Evolutionary conservation across 2,797 vertebrate species (phyloP).

Genomic region (Acipenser transmontanus): DNA sequence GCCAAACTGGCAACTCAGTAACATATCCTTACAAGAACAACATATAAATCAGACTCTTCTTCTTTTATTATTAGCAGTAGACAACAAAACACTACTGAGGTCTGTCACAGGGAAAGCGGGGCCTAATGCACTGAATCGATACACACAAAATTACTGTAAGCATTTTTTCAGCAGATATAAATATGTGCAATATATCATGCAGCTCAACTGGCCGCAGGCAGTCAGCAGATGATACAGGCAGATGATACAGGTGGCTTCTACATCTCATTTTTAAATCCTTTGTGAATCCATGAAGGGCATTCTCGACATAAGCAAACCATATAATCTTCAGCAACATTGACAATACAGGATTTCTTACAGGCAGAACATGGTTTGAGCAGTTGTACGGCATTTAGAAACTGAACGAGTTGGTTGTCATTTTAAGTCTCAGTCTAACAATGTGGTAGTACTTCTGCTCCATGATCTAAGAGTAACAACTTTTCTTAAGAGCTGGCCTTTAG

Average conservation of each 20-base stretch:
- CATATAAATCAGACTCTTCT: conserved; percentile 40
- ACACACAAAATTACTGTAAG: conserved; percentile 52
- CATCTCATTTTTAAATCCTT: conserved; percentile 55
- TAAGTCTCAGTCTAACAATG: too few species aligned
- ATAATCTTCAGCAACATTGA: conserved; percentile 9
- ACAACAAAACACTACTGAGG: conserved; percentile 37
- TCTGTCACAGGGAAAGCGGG: conserved; percentile 41
- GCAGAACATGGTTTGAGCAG: too few species aligned
- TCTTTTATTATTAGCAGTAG: conserved; percentile 41
- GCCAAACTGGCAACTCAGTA: too few species aligned
- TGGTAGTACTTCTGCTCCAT: too few species aligned
- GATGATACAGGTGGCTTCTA: conserved; percentile 41
- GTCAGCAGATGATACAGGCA: conserved; percentile 43
- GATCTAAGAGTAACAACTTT: too few species aligned
- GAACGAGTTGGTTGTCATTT: too few species aligned
- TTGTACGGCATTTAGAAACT: too few species aligned
- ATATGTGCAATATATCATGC: conserved; percentile 60
- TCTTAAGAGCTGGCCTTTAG: too few species aligned
- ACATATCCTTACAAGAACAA: background rate
- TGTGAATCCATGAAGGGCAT: conserved; percentile 54
- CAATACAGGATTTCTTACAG: background rate
- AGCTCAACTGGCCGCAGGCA: conserved; percentile 46
- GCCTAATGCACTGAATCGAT: conserved; percentile 58
- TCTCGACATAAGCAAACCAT: conserved; percentile 30
- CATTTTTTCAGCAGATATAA: conserved; percentile 52